These are phyloP conservation scores for Luperina testacea DNA, from an alignment of 2,888 invertebrate species.

Conservation along the genomic window DNA sequence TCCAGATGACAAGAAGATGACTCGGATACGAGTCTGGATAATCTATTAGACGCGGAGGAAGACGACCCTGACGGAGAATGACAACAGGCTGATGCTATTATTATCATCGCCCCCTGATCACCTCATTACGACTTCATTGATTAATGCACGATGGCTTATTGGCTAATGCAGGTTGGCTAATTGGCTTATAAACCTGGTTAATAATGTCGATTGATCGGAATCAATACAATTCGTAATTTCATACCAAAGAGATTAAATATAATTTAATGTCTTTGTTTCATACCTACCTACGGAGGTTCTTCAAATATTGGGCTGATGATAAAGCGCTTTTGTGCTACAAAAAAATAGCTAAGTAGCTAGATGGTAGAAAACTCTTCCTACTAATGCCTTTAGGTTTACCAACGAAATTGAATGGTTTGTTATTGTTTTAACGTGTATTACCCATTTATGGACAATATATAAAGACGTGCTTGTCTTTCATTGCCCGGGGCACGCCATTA, in stretches of 20 bases:
- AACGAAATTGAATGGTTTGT: background rate
- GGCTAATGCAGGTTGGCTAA: constrained; percentile 7
- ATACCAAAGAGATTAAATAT: too few species aligned
- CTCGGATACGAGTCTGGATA: constrained; percentile 89
- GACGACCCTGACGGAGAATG: constrained; percentile 84
- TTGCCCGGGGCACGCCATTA: background rate
- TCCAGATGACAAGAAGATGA: constrained; percentile 88
- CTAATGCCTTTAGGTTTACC: constrained; percentile 9
- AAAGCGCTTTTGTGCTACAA: constrained; percentile 22
- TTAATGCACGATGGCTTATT: constrained; percentile 15
- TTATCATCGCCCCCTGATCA: constrained; percentile 76
- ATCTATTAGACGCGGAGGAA: constrained; percentile 84
- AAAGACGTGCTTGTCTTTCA: background rate
- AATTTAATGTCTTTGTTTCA: too few species aligned
- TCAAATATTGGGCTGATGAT: constrained; percentile 16
- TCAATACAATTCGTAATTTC: constrained; percentile 25
- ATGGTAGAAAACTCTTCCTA: constrained; percentile 7
- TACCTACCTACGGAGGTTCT: constrained; percentile 1
- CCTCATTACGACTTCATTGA: constrained; percentile 21
- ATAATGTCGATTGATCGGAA: constrained; percentile 32
- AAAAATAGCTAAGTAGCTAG: constrained; percentile 28
- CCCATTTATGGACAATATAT: background rate
- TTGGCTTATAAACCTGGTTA: constrained; percentile 21
- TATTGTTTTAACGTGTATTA: constrained; percentile 6
- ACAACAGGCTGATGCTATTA: constrained; percentile 76